These are phyloP conservation scores for Caenorhabditis panamensis DNA, from an alignment of 2,888 invertebrate genomes.

Conservation along the genomic window DNA sequence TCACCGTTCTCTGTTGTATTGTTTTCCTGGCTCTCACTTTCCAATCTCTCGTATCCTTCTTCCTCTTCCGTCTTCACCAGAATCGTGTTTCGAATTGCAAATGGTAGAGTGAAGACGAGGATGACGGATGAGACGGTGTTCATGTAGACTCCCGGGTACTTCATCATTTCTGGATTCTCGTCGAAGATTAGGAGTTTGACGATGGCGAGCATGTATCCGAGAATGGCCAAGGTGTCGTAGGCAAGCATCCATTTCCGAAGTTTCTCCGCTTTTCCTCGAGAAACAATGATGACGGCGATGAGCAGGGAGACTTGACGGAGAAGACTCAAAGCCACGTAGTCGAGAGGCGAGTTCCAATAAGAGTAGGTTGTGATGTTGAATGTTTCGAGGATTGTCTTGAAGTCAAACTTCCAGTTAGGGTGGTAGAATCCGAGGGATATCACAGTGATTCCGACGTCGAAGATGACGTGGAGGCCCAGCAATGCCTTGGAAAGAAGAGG, in stretches of 20 bases:
- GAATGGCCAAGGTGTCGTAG: constrained; percentile 27
- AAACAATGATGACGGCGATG: constrained; percentile 25
- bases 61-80: constrained; percentile 17
- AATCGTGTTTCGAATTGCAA: constrained; percentile 27
- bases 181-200: constrained; percentile 47
- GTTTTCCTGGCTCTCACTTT: constrained; percentile 9
- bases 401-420: constrained; percentile 25
- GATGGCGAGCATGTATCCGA: constrained; percentile 45
- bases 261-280: constrained; percentile 32
- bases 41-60: constrained; percentile 30
- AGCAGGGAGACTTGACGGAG: constrained; percentile 51
- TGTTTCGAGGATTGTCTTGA: constrained; percentile 5
- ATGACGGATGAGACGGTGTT: constrained; percentile 35
- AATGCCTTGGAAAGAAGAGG: constrained; percentile 16
- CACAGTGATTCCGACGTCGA: constrained; percentile 39
- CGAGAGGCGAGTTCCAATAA: constrained; percentile 51
- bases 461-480: constrained; percentile 17
- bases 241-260: constrained; percentile 21
- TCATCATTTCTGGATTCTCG: constrained; percentile 36
- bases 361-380: constrained; percentile 47
- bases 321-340: constrained; percentile 30
- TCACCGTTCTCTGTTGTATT: constrained; percentile 35
- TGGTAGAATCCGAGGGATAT: constrained; percentile 39
- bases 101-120: constrained; percentile 27
- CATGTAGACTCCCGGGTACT: constrained; percentile 42